Conservation (phyloP, 1,140 invertebrate genomes). For the Battus philenor region DNA sequence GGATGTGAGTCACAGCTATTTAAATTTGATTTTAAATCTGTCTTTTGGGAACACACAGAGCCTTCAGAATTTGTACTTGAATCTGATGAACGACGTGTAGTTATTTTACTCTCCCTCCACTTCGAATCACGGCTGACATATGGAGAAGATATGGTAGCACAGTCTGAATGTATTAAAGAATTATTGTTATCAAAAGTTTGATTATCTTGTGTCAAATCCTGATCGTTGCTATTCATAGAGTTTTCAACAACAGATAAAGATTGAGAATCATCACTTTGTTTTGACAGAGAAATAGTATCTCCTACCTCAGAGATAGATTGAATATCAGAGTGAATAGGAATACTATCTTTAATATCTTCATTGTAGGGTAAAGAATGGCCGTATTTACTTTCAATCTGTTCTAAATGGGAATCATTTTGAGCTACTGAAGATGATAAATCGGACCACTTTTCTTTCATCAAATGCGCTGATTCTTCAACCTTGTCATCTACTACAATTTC, state of each 20-base stretch:
- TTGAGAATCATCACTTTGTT: conserved; percentile 67
- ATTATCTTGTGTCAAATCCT: conserved; percentile 51
- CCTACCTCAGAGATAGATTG: conserved; percentile 54
- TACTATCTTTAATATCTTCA: conserved; percentile 48
- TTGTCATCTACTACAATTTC: conserved; percentile 22
- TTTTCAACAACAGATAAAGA: conserved; percentile 59
- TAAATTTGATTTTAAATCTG: conserved; percentile 51
- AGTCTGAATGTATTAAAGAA: conserved; percentile 76
- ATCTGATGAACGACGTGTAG: conserved; percentile 82
- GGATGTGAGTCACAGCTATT: conserved; percentile 44
- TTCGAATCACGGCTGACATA: conserved; percentile 80
- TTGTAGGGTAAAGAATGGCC: conserved; percentile 33
- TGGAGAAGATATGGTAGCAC: conserved; percentile 80
- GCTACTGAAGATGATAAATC: conserved; percentile 23
- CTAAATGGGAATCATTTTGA: conserved; percentile 30
- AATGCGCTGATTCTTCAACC: conserved; percentile 28
- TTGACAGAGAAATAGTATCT: conserved; percentile 55
- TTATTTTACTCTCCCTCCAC: conserved; percentile 84
- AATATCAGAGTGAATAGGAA: conserved; percentile 41
- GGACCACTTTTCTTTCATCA: conserved; percentile 47
- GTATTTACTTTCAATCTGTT: conserved; percentile 42
- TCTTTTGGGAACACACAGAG: conserved; percentile 74
- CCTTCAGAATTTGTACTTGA: conserved; percentile 80
- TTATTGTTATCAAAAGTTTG: conserved; percentile 68
- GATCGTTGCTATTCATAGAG: conserved; percentile 50